Evolutionary conservation across 2,113 vertebrate genomes (phyloP).

Genomic region (Zootoca vivipara): DNA sequence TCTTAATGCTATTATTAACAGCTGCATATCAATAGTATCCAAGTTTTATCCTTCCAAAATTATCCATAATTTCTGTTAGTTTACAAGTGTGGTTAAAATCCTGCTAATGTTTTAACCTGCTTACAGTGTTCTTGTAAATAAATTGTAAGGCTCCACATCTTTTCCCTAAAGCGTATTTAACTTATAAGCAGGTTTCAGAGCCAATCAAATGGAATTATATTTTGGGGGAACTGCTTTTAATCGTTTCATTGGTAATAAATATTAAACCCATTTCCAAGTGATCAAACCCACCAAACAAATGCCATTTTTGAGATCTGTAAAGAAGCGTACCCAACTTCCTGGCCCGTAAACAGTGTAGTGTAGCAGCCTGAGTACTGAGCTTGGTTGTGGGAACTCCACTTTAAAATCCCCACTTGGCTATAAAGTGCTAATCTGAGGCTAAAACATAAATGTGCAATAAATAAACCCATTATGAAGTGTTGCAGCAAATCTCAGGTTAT

Average conservation of each 20-base stretch:
- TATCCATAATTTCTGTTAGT: no score
- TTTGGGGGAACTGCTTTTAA: background rate
- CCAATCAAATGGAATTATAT: background rate
- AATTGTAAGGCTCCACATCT: background rate
- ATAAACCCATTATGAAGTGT: background rate
- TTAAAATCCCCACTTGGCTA: background rate
- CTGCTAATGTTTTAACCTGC: no score
- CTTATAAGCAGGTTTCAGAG: background rate
- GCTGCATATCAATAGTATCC: no score
- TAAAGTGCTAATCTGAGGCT: background rate
- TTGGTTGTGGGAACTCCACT: background rate
- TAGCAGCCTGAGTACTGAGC: background rate
- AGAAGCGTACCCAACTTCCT: background rate
- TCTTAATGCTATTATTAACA: no score
- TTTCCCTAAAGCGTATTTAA: background rate
- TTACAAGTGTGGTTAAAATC: no score
- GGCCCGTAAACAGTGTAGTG: background rate
- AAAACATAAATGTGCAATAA: background rate
- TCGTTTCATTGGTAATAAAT: background rate
- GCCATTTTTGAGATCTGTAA: background rate
- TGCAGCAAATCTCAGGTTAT: background rate
- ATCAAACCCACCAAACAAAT: background rate
- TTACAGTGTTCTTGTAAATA: no score
- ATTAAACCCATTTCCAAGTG: background rate
- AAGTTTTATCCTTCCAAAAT: no score